These are phyloP conservation scores for Parotocinclus haroldoi DNA, from an alignment of 2,797 vertebrate species.

Conservation along the genomic window DNA sequence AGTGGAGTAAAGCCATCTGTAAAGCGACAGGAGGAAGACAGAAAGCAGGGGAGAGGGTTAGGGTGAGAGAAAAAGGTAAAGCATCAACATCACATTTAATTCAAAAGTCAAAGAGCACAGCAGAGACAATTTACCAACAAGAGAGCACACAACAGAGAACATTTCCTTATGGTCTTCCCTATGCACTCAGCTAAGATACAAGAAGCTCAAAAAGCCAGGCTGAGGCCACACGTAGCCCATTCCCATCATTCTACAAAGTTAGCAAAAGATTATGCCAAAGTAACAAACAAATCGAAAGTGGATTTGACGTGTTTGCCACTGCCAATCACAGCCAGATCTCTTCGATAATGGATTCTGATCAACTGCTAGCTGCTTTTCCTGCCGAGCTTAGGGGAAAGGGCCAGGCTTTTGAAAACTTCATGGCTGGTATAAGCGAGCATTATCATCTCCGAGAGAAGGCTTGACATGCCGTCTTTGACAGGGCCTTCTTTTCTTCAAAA, in stretches of 20 bases:
- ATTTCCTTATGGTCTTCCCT: not conserved
- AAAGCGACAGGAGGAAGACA: not conserved
- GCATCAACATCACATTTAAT: not conserved
- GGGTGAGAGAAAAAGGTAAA: not conserved
- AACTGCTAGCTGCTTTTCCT: constrained; percentile 49
- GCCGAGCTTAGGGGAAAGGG: constrained; percentile 33
- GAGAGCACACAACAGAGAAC: not conserved
- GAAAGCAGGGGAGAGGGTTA: too few species aligned
- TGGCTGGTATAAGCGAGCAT: constrained; percentile 65
- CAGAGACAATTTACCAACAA: not conserved
- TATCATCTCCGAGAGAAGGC: constrained; percentile 68
- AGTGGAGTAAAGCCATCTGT: constrained; percentile 93
- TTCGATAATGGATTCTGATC: constrained; percentile 71
- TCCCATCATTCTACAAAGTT: constrained; percentile 61
- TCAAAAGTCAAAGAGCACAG: not conserved
- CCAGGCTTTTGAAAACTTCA: constrained; percentile 62
- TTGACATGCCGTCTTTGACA: constrained; percentile 62
- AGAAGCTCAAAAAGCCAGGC: constrained; percentile 7
- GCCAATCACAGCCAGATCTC: constrained; percentile 61
- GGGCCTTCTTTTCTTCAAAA: constrained; percentile 75
- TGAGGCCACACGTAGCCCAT: constrained; percentile 14
- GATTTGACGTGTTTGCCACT: constrained; percentile 59
- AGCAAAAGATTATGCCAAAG: constrained; percentile 59
- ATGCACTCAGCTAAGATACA: not conserved
- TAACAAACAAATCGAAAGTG: constrained; percentile 71